A percentile compares a stretch with the other conserved stretches of the same genome.
These are phyloP conservation scores for Tridacna crocea DNA, from an alignment of 2,888 invertebrate species.

Conservation along the genomic window DNA sequence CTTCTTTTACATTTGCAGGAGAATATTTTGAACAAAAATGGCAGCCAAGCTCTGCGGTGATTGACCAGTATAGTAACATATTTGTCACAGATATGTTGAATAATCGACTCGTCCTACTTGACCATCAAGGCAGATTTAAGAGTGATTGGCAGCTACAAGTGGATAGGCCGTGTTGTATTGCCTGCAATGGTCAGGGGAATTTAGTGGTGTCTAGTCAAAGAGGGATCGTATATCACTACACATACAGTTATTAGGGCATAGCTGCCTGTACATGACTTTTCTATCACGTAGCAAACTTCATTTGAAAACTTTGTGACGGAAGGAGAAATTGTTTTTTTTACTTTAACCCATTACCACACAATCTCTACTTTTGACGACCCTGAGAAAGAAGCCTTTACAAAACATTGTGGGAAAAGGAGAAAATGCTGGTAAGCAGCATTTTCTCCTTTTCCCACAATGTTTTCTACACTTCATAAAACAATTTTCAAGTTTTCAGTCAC, in stretches of 20 bases:
- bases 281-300: neutral
- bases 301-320: neutral
- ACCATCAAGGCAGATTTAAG: slow-evolving; percentile 42
- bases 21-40: slow-evolving; percentile 36
- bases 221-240: slow-evolving; percentile 39
- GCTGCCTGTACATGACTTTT: neutral
- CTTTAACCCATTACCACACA: too few species aligned
- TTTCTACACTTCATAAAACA: too few species aligned
- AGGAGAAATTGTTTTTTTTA: too few species aligned
- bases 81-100: slow-evolving; percentile 59
- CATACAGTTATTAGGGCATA: neutral
- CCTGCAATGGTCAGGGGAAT: slow-evolving; percentile 49
- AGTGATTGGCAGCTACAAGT: slow-evolving; percentile 57
- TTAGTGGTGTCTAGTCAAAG: slow-evolving; percentile 56
- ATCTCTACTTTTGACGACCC: too few species aligned
- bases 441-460: too few species aligned
- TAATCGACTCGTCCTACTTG: slow-evolving; percentile 56
- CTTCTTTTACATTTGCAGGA: slow-evolving; percentile 34
- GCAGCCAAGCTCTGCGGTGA: slow-evolving; percentile 56
- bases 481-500: too few species aligned
- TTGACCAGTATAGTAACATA: slow-evolving; percentile 56
- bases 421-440: too few species aligned
- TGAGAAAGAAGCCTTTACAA: too few species aligned
- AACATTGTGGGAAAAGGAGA: too few species aligned
- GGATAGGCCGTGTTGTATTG: slow-evolving; percentile 40